Percentiles rank a stretch among this genome's conserved stretches.
Evolutionary conservation across 2,113 vertebrate genomes (phyloP).

Genomic region (Sinocyclocheilus rhinocerous): DNA sequence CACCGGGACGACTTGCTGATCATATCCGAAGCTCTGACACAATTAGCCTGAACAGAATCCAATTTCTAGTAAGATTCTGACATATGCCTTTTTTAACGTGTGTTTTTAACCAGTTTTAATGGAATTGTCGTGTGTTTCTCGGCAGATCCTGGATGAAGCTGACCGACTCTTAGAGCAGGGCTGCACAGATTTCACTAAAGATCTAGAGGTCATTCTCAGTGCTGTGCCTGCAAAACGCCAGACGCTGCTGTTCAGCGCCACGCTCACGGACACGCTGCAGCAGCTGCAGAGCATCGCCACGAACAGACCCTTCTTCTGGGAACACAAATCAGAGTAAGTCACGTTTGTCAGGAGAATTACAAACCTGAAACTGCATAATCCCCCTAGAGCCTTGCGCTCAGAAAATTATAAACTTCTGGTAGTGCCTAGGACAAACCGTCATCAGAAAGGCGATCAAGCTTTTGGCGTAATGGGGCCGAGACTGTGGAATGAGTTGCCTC

Average conservation of each 20-base stretch:
- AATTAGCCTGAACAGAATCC: constrained; percentile 84
- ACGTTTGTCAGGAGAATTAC: constrained; percentile 46
- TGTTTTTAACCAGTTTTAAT: neutral
- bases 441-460: neutral
- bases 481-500: too few relatives aligned
- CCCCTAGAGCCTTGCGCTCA: neutral
- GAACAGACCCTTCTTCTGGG: constrained; percentile 93
- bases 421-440: neutral
- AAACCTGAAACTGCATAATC: neutral
- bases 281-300: constrained; percentile 84
- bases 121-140: neutral
- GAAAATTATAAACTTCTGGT: neutral
- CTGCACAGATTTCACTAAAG: constrained; percentile 87
- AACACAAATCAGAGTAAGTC: constrained; percentile 84
- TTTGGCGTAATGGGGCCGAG: too few relatives aligned
- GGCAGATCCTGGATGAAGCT: constrained; percentile 91
- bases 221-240: constrained; percentile 80
- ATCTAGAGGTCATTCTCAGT: constrained; percentile 87
- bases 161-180: constrained; percentile 93
- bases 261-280: constrained; percentile 85
- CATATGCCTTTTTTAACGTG: neutral
- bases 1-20: constrained; percentile 89
- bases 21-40: constrained; percentile 91
- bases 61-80: constrained; percentile 81
- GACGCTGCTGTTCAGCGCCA: constrained; percentile 93